These are phyloP conservation scores for Drosophila oshimai DNA, from an alignment of 1,140 invertebrate species.

Conservation along the genomic window DNA sequence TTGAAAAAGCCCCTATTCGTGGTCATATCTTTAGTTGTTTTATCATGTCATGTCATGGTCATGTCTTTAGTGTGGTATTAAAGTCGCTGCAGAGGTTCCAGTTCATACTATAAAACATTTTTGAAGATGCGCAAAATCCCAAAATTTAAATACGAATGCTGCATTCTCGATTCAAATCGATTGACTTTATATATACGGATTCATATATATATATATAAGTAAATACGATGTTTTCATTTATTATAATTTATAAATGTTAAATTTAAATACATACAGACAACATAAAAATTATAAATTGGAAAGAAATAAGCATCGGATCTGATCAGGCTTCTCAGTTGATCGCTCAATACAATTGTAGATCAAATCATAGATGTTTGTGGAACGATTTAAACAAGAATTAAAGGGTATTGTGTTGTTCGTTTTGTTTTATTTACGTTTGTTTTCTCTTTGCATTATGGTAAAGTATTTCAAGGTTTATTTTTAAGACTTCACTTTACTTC, in stretches of 20 bases:
- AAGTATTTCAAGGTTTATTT: conserved; percentile 62
- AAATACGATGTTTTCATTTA: conserved; percentile 51
- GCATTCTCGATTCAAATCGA: conserved; percentile 24
- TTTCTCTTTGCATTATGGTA: conserved; percentile 36
- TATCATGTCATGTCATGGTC: too few relatives aligned
- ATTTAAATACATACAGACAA: conserved; percentile 79
- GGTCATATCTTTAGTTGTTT: too few relatives aligned
- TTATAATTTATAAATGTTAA: conserved; percentile 75
- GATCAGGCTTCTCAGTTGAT: conserved; percentile 15
- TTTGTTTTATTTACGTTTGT: conserved; percentile 37
- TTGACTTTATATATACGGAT: conserved; percentile 50
- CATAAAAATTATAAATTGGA: conserved; percentile 74
- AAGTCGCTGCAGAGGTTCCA: too few relatives aligned
- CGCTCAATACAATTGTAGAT: conserved; percentile 2
- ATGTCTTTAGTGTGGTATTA: too few relatives aligned
- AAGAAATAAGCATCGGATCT: conserved; percentile 56
- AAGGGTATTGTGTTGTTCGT: conserved; percentile 36
- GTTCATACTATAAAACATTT: too few relatives aligned
- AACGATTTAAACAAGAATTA: conserved; percentile 50
- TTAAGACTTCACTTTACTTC: conserved; percentile 48
- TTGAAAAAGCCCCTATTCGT: too few relatives aligned
- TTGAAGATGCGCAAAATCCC: not conserved
- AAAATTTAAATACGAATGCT: not conserved
- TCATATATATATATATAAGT: conserved; percentile 57
- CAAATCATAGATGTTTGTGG: conserved; percentile 24